phyloP scores from a whole-genome alignment of 2,113 vertebrate species.

The Toxostoma redivivum region DNA sequence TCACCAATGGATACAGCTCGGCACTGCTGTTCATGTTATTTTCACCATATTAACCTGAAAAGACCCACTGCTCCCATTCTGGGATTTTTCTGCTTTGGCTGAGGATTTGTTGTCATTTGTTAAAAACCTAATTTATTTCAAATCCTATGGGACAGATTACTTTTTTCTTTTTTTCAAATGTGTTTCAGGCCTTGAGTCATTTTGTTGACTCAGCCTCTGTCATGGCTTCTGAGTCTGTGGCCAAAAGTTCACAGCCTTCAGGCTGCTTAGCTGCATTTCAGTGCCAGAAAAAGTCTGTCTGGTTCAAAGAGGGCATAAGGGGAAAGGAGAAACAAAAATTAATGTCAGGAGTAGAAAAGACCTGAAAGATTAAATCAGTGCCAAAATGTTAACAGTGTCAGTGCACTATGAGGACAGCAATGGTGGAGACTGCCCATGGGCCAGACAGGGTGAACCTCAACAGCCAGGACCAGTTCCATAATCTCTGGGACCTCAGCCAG shows the following conservation, averaged over 20 bases:
- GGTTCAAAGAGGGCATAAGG: neutral
- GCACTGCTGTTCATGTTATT: neutral
- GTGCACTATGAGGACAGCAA: neutral
- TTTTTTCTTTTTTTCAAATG: neutral
- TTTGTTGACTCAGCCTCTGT: neutral
- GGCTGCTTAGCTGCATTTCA: neutral
- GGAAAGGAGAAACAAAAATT: neutral
- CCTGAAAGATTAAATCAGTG: neutral
- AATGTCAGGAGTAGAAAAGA: neutral
- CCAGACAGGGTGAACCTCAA: neutral
- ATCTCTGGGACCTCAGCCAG: neutral
- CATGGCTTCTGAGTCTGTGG: neutral
- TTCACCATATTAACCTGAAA: neutral
- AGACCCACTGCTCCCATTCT: neutral
- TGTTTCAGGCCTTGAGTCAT: neutral
- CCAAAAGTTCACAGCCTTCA: neutral
- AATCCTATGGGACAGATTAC: neutral
- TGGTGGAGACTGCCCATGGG: neutral
- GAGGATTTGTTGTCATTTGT: neutral
- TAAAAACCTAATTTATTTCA: neutral
- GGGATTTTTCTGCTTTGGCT: neutral
- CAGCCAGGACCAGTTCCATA: neutral
- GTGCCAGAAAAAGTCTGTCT: neutral
- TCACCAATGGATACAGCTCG: neutral
- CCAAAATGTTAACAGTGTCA: neutral